phyloP scores from a whole-genome alignment of 2,888 invertebrate species.

The Caenorhabditis afra region DNA sequence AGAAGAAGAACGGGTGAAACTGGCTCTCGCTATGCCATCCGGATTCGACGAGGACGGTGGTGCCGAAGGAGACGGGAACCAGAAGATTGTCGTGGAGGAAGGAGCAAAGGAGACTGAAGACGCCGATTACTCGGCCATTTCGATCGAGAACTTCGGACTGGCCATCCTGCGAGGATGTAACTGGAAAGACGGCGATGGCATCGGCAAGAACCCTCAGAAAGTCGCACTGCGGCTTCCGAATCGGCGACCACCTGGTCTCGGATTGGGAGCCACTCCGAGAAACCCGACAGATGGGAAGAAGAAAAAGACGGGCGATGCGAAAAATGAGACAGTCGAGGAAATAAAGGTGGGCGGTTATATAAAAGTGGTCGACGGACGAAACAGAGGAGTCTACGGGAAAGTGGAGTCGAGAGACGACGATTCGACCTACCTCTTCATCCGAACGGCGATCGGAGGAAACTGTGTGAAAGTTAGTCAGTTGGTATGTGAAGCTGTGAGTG shows the following conservation, averaged over 20 bases:
- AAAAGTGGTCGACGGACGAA: slow-evolving; percentile 61
- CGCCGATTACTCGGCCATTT: slow-evolving; percentile 82
- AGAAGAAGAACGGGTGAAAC: slow-evolving; percentile 66
- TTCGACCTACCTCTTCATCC: slow-evolving; percentile 86
- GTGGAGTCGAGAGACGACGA: slow-evolving; percentile 90
- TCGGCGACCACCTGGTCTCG: slow-evolving; percentile 92
- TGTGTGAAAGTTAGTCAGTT: slow-evolving; percentile 66
- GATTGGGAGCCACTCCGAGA: slow-evolving; percentile 89
- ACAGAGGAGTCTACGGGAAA: slow-evolving; percentile 65
- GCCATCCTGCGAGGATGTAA: slow-evolving; percentile 97
- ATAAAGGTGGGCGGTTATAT: slow-evolving; percentile 57
- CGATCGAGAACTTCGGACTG: slow-evolving; percentile 89
- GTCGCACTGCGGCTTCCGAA: slow-evolving; percentile 84
- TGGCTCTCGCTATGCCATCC: slow-evolving; percentile 61
- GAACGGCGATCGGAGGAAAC: slow-evolving; percentile 67
- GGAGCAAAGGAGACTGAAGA: slow-evolving; percentile 56
- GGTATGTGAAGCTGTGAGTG: slow-evolving; percentile 87
- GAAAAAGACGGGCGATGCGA: slow-evolving; percentile 22
- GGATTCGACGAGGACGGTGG: slow-evolving; percentile 25
- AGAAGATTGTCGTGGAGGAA: slow-evolving; percentile 46
- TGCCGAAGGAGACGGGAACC: not conserved
- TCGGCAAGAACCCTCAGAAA: slow-evolving; percentile 73
- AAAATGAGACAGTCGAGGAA: slow-evolving; percentile 52
- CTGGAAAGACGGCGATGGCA: slow-evolving; percentile 82
- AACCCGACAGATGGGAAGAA: slow-evolving; percentile 80